These are phyloP conservation scores for Drosophila punjabiensis DNA, from an alignment of 1,140 invertebrate species.

Conservation along the genomic window DNA sequence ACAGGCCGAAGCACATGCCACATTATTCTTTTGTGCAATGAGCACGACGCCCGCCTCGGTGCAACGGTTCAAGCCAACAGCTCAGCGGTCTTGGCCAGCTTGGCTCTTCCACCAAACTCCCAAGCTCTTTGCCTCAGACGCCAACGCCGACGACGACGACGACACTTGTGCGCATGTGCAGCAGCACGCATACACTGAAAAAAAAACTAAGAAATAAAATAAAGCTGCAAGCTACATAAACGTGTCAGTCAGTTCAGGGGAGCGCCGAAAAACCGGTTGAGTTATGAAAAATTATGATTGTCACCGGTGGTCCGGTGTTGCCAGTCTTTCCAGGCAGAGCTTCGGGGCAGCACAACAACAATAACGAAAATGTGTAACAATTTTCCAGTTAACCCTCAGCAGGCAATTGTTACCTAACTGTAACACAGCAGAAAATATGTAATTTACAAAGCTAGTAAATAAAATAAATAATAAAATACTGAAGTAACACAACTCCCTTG, in stretches of 20 bases:
- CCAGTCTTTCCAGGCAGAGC: slow-evolving; percentile 15
- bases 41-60: slow-evolving; percentile 55
- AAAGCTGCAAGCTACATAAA: slow-evolving; percentile 67
- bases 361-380: slow-evolving; percentile 71
- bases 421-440: not conserved
- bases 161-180: slow-evolving; percentile 81
- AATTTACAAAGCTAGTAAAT: not conserved
- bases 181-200: slow-evolving; percentile 26
- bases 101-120: not conserved
- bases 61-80: slow-evolving; percentile 10
- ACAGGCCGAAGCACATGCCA: slow-evolving; percentile 73
- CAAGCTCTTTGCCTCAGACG: slow-evolving; percentile 36
- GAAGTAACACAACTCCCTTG: no score
- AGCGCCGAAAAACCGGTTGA: slow-evolving; percentile 68
- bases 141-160: slow-evolving; percentile 63
- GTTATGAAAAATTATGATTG: slow-evolving; percentile 84
- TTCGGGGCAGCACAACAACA: slow-evolving; percentile 35
- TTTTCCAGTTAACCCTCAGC: slow-evolving; percentile 75
- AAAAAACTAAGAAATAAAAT: slow-evolving; percentile 1
- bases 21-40: slow-evolving; percentile 83
- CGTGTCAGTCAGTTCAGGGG: slow-evolving; percentile 55
- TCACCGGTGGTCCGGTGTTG: slow-evolving; percentile 62
- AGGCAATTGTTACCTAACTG: not conserved
- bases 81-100: slow-evolving; percentile 14
- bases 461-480: not conserved